Base-by-base conservation (phyloP, 1,140 invertebrate genomes). In the Papilio machaon region DNA sequence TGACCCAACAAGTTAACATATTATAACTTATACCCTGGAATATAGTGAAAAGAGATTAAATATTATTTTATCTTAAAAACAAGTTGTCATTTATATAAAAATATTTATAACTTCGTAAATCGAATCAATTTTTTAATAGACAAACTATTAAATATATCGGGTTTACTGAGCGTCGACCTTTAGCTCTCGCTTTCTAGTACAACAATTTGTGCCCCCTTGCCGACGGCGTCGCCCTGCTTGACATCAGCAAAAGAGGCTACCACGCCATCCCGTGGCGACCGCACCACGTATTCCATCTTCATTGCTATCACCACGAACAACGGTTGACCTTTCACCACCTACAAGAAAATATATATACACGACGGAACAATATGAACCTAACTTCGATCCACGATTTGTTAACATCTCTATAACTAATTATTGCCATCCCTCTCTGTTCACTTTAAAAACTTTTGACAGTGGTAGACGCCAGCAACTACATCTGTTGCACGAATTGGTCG, bases 211-310 rank as follows among this genome's bases (percentile, higher is more conserved):
- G 95, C 92, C 52, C 98, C 96, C 93, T 99, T 99, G 2, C 96
- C 92, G 10, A 99, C 97, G 84, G 97, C 98, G 81, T 98, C 97
- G 8, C 98, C 98, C 82, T 96, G 93, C 80, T 96, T 96, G 87
- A 96, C 97, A 5, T 77, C 64, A 0, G 96, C 95, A 60, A 99
- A 94, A 3, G 96, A 96, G 74, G 97, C 96, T 13, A 99, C 96
- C 5, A 95, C 95, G 54, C 97, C 98, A 89, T 97, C 96, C 43
- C 95, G 95, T 11, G 97, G 96, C 8, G 98, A 97, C 87, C 97
- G 97, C 5, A 99, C 97, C 1, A 99, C 96, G 93, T 99, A 97
- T 96, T 99, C 99, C 99, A 99, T 99, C 96, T 99, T 99, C 99
- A 99, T 99, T 10, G 99, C 99, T 82, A 99, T 98, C 88, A 99